Evolutionary conservation across 2,888 invertebrate genomes (phyloP).

Genomic region (Phanerotoma sp.): DNA sequence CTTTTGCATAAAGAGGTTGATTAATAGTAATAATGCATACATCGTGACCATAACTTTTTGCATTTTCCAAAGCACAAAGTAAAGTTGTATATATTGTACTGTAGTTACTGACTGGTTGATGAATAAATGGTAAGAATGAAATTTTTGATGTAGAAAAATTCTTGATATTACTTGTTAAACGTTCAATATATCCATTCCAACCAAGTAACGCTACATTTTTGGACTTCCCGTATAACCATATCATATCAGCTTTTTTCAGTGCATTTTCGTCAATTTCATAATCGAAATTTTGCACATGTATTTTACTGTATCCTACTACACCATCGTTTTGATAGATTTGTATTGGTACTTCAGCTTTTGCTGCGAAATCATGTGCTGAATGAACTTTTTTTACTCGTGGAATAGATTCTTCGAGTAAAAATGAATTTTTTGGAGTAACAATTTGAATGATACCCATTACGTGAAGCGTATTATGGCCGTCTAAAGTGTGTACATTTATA

Average conservation of each 20-base stretch:
- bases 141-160: slow-evolving; percentile 17
- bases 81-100: slow-evolving; percentile 20
- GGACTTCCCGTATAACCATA: slow-evolving; percentile 39
- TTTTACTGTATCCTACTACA: neutral
- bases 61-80: slow-evolving; percentile 26
- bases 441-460: slow-evolving; percentile 4
- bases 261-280: slow-evolving; percentile 23
- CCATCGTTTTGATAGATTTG: neutral
- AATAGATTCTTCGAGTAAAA: too few relatives aligned
- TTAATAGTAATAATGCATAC: slow-evolving; percentile 37
- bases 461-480: slow-evolving; percentile 5
- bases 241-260: slow-evolving; percentile 36
- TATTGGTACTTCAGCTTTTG: neutral
- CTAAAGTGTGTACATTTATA: slow-evolving; percentile 9
- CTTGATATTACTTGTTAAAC: slow-evolving; percentile 6
- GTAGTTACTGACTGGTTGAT: slow-evolving; percentile 22
- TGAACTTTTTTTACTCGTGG: neutral
- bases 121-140: slow-evolving; percentile 11
- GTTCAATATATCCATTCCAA: slow-evolving; percentile 6
- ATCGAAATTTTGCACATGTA: neutral
- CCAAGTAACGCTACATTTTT: slow-evolving; percentile 10
- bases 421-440: neutral
- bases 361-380: neutral
- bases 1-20: slow-evolving; percentile 36
- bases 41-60: slow-evolving; percentile 32